Percentiles rank a stretch among this genome's conserved stretches.
These are phyloP conservation scores for Drosophila bocqueti DNA, from an alignment of 1,140 invertebrate genomes.

Conservation along the genomic window DNA sequence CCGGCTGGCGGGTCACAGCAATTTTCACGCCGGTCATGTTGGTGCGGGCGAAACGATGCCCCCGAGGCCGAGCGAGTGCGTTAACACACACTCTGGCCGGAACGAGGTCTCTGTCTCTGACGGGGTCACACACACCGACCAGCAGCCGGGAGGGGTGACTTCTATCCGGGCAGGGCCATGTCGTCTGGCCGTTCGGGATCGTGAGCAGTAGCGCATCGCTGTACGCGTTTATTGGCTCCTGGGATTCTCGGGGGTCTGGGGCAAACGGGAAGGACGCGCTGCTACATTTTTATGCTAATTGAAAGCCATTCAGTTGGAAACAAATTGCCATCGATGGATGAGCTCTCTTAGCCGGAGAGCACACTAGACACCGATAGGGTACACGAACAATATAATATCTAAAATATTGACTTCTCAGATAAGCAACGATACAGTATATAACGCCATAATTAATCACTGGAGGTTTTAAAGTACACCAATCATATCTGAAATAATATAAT, in stretches of 20 bases:
- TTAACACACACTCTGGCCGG: constrained; percentile 41
- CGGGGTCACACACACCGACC: not conserved
- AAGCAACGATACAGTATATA: too few species aligned
- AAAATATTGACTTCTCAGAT: not conserved
- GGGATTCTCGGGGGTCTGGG: constrained; percentile 44
- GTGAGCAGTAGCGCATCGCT: constrained; percentile 1
- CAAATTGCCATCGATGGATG: constrained; percentile 61
- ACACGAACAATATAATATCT: not conserved
- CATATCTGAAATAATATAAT: not conserved
- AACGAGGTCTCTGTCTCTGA: constrained; percentile 2
- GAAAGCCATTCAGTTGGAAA: constrained; percentile 75
- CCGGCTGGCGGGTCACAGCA: constrained; percentile 21
- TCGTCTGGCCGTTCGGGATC: constrained; percentile 2
- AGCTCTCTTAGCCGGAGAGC: constrained; percentile 12
- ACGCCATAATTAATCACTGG: not conserved
- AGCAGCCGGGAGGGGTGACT: constrained; percentile 6
- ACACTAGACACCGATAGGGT: not conserved
- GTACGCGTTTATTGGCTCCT: constrained; percentile 59
- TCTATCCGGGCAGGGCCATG: constrained; percentile 16
- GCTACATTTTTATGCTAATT: constrained; percentile 82
- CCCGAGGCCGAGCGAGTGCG: constrained; percentile 47
- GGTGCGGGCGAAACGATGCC: constrained; percentile 44
- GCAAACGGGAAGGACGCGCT: constrained; percentile 37
- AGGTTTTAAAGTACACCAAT: too few species aligned
- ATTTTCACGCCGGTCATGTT: constrained; percentile 51